phyloP scores from a whole-genome alignment of 2,113 vertebrate species.

The Heloderma charlesbogerti region DNA sequence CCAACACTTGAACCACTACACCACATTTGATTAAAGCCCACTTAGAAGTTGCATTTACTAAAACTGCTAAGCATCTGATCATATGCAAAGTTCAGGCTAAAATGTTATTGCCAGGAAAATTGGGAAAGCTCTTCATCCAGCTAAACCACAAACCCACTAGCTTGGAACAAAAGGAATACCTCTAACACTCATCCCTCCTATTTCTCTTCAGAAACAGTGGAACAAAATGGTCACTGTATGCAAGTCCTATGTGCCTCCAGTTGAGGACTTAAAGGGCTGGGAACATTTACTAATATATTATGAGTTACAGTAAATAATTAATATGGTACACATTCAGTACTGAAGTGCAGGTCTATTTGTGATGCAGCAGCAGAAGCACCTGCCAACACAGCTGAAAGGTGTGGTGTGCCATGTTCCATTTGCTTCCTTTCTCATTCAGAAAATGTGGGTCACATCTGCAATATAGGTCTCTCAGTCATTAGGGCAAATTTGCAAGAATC shows the following conservation, averaged over 20 bases:
- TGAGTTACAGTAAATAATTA: conserved; percentile 28
- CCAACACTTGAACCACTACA: too few relatives aligned
- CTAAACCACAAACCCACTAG: not conserved
- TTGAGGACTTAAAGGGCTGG: rapidly evolving
- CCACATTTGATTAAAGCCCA: not conserved
- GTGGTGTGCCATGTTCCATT: conserved; percentile 50
- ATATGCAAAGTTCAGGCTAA: not conserved
- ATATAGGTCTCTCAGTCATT: not conserved
- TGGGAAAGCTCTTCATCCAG: not conserved
- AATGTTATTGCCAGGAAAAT: rapidly evolving
- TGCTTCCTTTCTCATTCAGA: conserved; percentile 28
- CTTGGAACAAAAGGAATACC: not conserved
- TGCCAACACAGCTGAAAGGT: not conserved
- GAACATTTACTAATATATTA: not conserved
- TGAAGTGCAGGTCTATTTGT: not conserved
- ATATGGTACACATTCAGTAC: conserved; percentile 20
- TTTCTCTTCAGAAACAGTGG: not conserved
- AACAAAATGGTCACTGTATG: too few relatives aligned
- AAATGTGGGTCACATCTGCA: not conserved
- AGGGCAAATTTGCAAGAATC: not conserved
- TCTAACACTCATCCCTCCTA: not conserved
- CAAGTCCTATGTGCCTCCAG: rapidly evolving
- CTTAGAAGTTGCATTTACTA: too few relatives aligned
- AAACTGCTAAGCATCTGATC: not conserved
- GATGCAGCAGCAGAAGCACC: not conserved